A percentile compares a stretch with the other conserved stretches of the same genome.
Conservation (phyloP, 2,888 invertebrate species). For the Sarcophaga carnaria region DNA sequence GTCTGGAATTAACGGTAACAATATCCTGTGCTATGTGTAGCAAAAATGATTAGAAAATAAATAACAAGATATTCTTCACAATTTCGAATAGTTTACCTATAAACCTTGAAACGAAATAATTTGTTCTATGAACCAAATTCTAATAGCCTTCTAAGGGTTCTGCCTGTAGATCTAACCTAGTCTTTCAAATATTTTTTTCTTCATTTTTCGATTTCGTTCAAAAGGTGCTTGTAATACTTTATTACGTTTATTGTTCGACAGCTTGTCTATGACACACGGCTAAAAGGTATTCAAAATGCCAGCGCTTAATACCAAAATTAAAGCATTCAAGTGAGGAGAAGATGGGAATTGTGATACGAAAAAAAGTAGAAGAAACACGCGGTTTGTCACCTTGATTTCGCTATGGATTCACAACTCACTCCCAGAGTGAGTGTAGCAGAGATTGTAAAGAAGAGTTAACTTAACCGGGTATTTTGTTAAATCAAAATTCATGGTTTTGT, state of each 20-base stretch:
- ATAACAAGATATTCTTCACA: too few relatives aligned
- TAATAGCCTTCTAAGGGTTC: too few relatives aligned
- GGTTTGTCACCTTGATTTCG: conserved; percentile 66
- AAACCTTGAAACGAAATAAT: background rate
- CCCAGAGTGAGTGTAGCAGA: background rate
- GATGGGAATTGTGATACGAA: background rate
- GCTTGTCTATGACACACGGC: conserved; percentile 61
- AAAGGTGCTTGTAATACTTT: conserved; percentile 71
- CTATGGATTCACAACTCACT: background rate
- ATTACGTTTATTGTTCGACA: conserved; percentile 69
- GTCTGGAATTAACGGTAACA: too few relatives aligned
- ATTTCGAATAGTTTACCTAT: too few relatives aligned
- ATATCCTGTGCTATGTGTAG: too few relatives aligned
- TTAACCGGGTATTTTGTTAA: conserved; percentile 71
- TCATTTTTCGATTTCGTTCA: conserved; percentile 7
- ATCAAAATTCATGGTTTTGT: conserved; percentile 80
- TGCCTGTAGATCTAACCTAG: background rate
- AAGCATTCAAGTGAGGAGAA: conserved; percentile 1
- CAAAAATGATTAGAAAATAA: too few relatives aligned
- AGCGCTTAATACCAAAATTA: conserved; percentile 23
- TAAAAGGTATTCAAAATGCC: conserved; percentile 59
- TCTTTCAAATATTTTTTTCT: background rate
- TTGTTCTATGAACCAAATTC: background rate
- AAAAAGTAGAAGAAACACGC: conserved; percentile 42
- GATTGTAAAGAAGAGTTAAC: conserved; percentile 43